Conservation (phyloP, 2,113 vertebrate genomes). For the Phrynosoma platyrhinos region DNA sequence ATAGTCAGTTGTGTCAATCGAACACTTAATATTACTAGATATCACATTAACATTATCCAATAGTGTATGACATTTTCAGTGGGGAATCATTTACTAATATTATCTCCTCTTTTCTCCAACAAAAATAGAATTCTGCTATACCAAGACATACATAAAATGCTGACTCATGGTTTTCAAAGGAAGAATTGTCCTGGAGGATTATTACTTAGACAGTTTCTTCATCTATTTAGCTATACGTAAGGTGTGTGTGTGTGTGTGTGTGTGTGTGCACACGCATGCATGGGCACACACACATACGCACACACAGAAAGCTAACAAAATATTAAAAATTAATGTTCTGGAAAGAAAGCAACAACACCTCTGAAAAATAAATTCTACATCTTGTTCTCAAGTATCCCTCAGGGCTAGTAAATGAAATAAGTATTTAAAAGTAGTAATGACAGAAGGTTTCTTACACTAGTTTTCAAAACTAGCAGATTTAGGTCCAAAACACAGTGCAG, state of each 20-base stretch:
- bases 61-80: background rate
- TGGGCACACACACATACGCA: too few relatives aligned
- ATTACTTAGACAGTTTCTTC: background rate
- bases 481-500: too few relatives aligned
- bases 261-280: too few relatives aligned
- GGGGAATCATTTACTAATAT: too few relatives aligned
- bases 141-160: background rate
- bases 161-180: background rate
- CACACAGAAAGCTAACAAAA: background rate
- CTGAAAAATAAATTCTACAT: conserved; percentile 14
- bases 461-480: background rate
- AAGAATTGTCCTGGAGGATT: background rate
- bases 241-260: too few relatives aligned
- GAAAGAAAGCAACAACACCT: background rate
- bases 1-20: background rate
- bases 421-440: conserved; percentile 28
- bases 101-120: background rate
- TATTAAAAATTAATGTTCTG: conserved; percentile 30
- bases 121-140: background rate
- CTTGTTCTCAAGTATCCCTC: background rate
- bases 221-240: background rate
- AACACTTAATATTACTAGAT: background rate
- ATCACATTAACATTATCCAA: background rate
- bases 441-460: background rate
- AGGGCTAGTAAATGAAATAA: background rate